A percentile compares a stretch with the other conserved stretches of the same genome.
Evolutionary conservation across 2,888 invertebrate species (phyloP).

Genomic region (Eupithecia centaureata): DNA sequence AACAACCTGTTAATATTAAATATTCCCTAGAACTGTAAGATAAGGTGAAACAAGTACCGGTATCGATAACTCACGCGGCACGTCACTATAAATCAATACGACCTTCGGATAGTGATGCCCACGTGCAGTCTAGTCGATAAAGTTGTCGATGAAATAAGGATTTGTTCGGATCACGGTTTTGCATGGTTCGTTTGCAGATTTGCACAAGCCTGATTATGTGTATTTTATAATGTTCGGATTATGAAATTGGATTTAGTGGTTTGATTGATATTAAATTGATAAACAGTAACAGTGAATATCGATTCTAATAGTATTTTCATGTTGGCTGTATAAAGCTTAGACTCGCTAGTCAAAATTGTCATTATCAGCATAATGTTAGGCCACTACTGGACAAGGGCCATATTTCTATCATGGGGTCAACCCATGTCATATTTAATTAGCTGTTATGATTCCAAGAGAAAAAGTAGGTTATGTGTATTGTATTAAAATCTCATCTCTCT

Average conservation of each 20-base stretch:
- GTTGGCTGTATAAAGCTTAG: too few species aligned
- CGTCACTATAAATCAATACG: slow-evolving; percentile 80
- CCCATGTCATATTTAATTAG: neutral
- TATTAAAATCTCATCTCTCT: neutral
- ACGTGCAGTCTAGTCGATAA: slow-evolving; percentile 74
- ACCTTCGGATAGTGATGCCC: slow-evolving; percentile 80
- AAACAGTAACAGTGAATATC: neutral
- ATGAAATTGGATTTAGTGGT: neutral
- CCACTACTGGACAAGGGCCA: too few species aligned
- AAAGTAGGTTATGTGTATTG: too few species aligned
- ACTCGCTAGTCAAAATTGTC: too few species aligned
- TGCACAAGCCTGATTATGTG: slow-evolving; percentile 15
- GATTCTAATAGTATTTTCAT: too few species aligned
- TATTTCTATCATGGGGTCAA: neutral
- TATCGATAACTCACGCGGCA: slow-evolving; percentile 77
- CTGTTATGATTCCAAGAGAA: neutral
- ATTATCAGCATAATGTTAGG: neutral
- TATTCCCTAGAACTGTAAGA: slow-evolving; percentile 43
- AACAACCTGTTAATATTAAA: slow-evolving; percentile 44
- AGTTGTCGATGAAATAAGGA: slow-evolving; percentile 53
- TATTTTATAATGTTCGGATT: slow-evolving; percentile 9
- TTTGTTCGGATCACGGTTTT: slow-evolving; percentile 23
- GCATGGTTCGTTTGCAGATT: slow-evolving; percentile 51
- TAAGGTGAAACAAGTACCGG: slow-evolving; percentile 56
- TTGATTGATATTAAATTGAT: neutral